These are phyloP conservation scores for Stomorhina lunata DNA, from an alignment of 2,888 invertebrate genomes.

Conservation along the genomic window DNA sequence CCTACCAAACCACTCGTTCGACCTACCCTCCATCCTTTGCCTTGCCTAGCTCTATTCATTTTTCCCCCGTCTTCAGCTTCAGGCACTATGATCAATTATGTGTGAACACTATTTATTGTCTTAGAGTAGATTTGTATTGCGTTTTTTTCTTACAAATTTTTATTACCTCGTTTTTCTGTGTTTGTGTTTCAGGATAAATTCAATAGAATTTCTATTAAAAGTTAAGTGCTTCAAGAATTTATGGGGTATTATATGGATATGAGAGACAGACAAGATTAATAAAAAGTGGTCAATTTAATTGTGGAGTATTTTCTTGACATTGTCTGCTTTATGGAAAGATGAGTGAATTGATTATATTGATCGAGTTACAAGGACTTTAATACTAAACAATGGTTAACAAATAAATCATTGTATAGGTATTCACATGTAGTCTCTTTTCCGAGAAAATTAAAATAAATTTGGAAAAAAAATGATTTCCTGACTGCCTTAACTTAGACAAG, in stretches of 20 bases:
- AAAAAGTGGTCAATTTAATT: background rate
- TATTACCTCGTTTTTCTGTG: background rate
- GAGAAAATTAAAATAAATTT: too few species aligned
- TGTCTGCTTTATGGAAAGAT: background rate
- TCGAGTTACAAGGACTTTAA: too few species aligned
- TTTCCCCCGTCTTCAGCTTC: slow-evolving; percentile 31
- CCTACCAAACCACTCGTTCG: background rate
- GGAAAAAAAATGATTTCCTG: too few species aligned
- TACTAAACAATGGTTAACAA: too few species aligned
- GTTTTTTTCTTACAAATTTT: background rate
- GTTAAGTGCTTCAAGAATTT: background rate
- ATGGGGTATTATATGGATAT: background rate
- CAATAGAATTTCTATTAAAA: background rate
- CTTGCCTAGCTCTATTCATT: background rate
- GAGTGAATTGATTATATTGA: too few species aligned
- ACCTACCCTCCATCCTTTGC: background rate
- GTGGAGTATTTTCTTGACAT: background rate
- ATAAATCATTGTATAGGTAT: too few species aligned
- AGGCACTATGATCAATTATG: slow-evolving; percentile 76
- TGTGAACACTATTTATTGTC: slow-evolving; percentile 70
- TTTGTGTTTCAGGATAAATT: background rate
- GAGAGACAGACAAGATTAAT: background rate
- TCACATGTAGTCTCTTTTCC: too few species aligned
- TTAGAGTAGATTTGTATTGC: slow-evolving; percentile 23
- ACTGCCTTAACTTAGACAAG: too few species aligned